phyloP scores from a whole-genome alignment of 2,113 vertebrate species.

The Scomber colias region DNA sequence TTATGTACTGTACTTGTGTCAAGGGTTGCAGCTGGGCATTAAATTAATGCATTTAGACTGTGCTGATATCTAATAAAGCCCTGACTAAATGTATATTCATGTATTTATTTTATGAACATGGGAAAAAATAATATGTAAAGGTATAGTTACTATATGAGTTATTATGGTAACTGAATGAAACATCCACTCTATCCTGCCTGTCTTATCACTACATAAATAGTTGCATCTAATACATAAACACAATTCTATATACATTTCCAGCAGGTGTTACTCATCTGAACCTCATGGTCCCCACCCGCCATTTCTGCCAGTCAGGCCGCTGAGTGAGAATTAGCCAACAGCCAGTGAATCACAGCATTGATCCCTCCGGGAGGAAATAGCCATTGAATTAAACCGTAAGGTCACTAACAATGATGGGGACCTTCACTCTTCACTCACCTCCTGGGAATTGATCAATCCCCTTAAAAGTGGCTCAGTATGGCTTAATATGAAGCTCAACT shows the following conservation, averaged over 20 bases:
- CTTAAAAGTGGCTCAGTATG: conserved; percentile 33
- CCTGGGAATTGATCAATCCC: conserved; percentile 55
- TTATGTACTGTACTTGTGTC: too few relatives aligned
- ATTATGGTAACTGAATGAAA: too few relatives aligned
- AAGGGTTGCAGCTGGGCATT: too few relatives aligned
- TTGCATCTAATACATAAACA: not conserved
- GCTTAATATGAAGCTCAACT: conserved; percentile 21
- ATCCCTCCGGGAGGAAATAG: conserved; percentile 46
- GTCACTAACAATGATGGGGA: conserved; percentile 45
- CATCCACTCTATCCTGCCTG: too few relatives aligned
- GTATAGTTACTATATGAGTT: too few relatives aligned
- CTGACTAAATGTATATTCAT: too few relatives aligned
- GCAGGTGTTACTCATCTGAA: conserved; percentile 11
- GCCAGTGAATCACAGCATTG: conserved; percentile 44
- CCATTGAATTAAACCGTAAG: conserved; percentile 44
- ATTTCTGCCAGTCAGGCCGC: not conserved
- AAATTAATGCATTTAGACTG: too few relatives aligned
- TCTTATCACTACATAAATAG: not conserved
- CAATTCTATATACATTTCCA: not conserved
- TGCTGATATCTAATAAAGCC: too few relatives aligned
- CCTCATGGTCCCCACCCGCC: not conserved
- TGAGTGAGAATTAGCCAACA: conserved; percentile 41
- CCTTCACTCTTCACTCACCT: conserved; percentile 39
- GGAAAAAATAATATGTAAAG: too few relatives aligned
- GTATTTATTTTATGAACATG: too few relatives aligned